Evolutionary conservation across 2,888 invertebrate species (phyloP), one percentile per base, ranked within the genome.

Genomic region (Dicyrtoma fusca): DNA sequence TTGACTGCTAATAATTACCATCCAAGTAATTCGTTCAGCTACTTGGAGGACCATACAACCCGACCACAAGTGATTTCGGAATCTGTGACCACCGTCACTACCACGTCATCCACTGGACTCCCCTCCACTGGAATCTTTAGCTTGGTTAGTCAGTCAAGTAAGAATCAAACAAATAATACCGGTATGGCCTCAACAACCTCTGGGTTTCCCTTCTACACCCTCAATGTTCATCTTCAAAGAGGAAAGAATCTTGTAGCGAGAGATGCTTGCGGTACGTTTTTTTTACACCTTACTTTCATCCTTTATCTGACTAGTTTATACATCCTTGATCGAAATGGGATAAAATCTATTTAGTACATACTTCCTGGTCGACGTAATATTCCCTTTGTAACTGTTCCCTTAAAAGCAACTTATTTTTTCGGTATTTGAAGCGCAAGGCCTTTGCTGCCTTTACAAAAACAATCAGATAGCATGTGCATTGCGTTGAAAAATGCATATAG

Each of bases 221-320:
- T 97, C 78, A 90, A 94, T 80, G 87, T 97, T 81, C 92, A 95
- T 85, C 87, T 97, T 77, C 91, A 92, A 82, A 88, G 92, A 82
- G 97, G 97, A 77, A 89, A 89, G 82, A 93, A 94, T 84, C 87
- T 97, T 82, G 90, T 94, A 72, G 92, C 96, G 74, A 93, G 94
- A 90, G 97, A 97, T 84, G 92, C 95, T 85, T 94, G 94, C 85
- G 97, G 97, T 95, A 86, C 88, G 88, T 34, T 34, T 34, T 5
- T 5, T 34, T 34, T 34, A 34, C 6, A 55, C 1, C 21, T 53
- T 53, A 55, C 55, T 17, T 49, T 6, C 49, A 49, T 13, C 8
- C 8, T 45, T 45, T 45, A 45, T 45, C 8, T 45, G 45, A 6
- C 49, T 49, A 49, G 5, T 49, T 55, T 55, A n/a, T n/a, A n/a